Conservation (phyloP, 2,113 vertebrate genomes). For the Python bivittatus region DNA sequence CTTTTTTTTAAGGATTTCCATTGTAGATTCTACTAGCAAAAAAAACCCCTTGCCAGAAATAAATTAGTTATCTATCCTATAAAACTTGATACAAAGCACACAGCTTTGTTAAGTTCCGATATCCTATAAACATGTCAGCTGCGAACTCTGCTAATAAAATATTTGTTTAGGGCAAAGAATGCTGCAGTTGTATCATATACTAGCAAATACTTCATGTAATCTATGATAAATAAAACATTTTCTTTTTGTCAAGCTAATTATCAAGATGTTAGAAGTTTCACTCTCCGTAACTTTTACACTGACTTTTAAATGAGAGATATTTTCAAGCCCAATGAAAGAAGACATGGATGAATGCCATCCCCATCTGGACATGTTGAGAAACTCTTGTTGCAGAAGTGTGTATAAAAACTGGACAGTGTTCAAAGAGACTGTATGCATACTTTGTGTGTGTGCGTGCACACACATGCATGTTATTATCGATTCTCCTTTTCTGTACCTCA, state of each 20-base stretch:
- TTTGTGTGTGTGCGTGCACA: background rate
- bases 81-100: constrained; percentile 59
- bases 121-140: constrained; percentile 21
- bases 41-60: constrained; percentile 49
- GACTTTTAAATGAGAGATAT: background rate
- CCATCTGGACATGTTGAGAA: background rate
- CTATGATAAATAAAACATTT: background rate
- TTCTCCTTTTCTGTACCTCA: background rate
- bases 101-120: constrained; percentile 43
- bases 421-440: background rate
- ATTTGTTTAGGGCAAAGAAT: constrained; percentile 34
- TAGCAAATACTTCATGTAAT: constrained; percentile 25
- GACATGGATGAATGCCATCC: background rate
- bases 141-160: constrained; percentile 31
- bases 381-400: background rate
- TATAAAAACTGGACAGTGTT: background rate
- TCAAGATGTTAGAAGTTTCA: background rate
- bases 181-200: constrained; percentile 25
- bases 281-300: background rate
- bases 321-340: background rate
- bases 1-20: constrained; percentile 67
- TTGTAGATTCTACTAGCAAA: constrained; percentile 68
- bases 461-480: background rate
- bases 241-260: background rate
- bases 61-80: constrained; percentile 52